A percentile compares a stretch with the other conserved stretches of the same genome.
Conservation (phyloP, 2,113 vertebrate species). For the Miniopterus natalensis region DNA sequence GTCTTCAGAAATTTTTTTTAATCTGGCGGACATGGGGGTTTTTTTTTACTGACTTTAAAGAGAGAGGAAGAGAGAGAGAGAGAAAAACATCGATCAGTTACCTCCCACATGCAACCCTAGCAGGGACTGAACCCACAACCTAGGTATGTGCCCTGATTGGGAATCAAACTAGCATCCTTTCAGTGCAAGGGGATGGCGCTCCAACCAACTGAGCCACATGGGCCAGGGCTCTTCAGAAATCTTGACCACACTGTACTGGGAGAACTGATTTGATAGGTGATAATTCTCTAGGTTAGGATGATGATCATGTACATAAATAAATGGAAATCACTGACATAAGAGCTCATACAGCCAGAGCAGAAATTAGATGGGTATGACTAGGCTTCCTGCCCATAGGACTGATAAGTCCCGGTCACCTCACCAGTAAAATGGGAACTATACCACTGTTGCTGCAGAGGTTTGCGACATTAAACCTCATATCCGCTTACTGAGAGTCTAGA, state of each 20-base stretch:
- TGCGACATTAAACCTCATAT: background rate
- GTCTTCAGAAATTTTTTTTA: background rate
- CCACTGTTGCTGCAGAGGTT: background rate
- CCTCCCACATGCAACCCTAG: too few relatives aligned
- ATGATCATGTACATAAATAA: background rate
- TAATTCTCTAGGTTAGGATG: background rate
- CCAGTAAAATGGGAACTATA: background rate
- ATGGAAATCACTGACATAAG: background rate
- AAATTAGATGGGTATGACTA: background rate
- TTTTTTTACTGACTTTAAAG: background rate
- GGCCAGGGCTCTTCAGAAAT: background rate
- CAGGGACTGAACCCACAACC: background rate
- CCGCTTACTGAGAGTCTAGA: background rate
- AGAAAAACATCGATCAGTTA: background rate
- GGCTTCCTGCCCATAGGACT: background rate
- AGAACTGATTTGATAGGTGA: background rate
- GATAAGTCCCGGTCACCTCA: background rate
- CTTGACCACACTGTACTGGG: background rate
- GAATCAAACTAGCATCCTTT: background rate
- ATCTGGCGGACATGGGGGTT: too few relatives aligned
- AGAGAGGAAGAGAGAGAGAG: too few relatives aligned
- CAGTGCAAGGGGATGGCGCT: fast-evolving
- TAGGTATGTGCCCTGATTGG: background rate
- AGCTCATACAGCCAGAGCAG: background rate
- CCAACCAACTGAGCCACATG: background rate